Conservation (phyloP, 2,113 vertebrate species). For the Cygnus buccinator region DNA sequence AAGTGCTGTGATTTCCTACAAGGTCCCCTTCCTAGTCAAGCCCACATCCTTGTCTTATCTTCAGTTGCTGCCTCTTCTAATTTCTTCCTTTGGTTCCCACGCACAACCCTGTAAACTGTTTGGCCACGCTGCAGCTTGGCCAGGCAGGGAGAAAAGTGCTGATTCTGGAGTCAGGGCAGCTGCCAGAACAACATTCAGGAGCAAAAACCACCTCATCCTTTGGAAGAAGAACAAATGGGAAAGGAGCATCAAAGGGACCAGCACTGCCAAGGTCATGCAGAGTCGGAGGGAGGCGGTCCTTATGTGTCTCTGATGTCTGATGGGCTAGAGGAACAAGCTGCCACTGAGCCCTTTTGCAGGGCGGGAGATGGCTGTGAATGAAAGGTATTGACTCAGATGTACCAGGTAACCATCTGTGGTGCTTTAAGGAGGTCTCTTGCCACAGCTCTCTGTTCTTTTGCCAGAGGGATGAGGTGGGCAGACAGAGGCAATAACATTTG, state of each 20-base stretch:
- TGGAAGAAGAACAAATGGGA: background rate
- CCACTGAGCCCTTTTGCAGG: background rate
- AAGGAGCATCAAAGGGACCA: background rate
- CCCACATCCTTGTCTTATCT: background rate
- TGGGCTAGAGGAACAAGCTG: background rate
- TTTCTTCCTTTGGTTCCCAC: background rate
- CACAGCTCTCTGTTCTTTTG: background rate
- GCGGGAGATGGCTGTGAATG: background rate
- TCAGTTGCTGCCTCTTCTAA: background rate
- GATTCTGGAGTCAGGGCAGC: background rate
- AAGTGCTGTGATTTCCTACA: background rate
- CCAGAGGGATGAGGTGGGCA: background rate
- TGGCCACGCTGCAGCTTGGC: background rate
- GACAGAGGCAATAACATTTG: background rate
- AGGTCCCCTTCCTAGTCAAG: background rate
- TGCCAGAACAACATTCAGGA: background rate
- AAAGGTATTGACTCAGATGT: background rate
- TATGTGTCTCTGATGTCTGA: background rate
- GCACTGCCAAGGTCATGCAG: background rate
- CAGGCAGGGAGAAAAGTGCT: background rate
- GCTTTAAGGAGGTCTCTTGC: background rate
- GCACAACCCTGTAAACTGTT: rapidly evolving
- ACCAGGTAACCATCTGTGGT: background rate
- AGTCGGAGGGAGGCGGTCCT: background rate
- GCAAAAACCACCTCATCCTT: background rate